phyloP scores from a whole-genome alignment of 2,797 vertebrate genomes.

The Scarus forsteni region DNA sequence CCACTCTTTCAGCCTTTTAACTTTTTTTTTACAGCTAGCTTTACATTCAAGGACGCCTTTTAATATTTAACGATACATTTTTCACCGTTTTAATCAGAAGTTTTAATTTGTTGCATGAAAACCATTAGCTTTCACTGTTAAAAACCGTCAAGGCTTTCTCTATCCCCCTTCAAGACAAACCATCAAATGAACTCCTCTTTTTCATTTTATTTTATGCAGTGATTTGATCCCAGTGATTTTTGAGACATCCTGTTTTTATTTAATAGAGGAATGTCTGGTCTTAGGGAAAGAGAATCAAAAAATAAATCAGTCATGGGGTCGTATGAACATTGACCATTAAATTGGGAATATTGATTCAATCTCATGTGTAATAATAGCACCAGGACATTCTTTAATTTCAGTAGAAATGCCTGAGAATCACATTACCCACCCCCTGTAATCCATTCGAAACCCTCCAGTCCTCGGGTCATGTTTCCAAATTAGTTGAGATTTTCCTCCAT shows the following conservation, averaged over 20 bases:
- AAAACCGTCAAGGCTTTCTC: no score
- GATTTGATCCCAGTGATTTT: neutral
- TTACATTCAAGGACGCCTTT: no score
- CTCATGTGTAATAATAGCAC: slow-evolving; percentile 67
- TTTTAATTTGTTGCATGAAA: no score
- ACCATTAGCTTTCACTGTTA: no score
- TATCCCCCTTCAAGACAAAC: no score
- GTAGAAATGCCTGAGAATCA: slow-evolving; percentile 67
- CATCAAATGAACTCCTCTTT: neutral
- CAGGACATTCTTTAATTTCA: slow-evolving; percentile 64
- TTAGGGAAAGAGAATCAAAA: slow-evolving; percentile 7
- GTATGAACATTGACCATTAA: slow-evolving; percentile 40
- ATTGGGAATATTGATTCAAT: slow-evolving; percentile 67
- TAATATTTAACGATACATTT: no score
- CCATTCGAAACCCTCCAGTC: slow-evolving; percentile 68
- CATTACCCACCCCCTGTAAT: slow-evolving; percentile 63
- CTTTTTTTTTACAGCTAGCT: no score
- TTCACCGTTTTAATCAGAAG: no score
- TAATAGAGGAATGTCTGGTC: neutral
- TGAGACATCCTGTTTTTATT: neutral
- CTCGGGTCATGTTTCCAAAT: slow-evolving; percentile 74
- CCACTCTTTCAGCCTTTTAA: no score
- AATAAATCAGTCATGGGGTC: slow-evolving; percentile 25
- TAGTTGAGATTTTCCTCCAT: slow-evolving; percentile 60
- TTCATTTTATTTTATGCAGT: neutral